Evolutionary conservation across 2,113 vertebrate genomes (phyloP), one percentile per base, ranked within the genome.

Genomic region (Saccopteryx leptura): DNA sequence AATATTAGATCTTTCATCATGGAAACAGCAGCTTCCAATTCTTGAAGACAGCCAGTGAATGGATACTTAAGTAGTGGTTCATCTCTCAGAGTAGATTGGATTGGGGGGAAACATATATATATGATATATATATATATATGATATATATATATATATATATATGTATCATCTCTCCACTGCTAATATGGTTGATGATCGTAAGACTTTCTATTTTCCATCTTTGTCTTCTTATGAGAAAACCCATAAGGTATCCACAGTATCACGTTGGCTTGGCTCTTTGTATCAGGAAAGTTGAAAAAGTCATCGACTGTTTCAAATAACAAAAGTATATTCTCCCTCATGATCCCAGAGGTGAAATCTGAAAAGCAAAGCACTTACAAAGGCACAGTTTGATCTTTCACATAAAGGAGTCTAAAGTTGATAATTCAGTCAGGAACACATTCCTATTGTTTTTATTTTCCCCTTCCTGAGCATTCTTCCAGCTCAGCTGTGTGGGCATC

Each of bases 1-100:
- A 96, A 97, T 96, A 97, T 97, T 92, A 93, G 84, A 78, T 92
- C 71, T 92, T 97, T 90, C 88, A 96, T 97, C 81, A 85, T 66
- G 78, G 78, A 88, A 91, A 78, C 11, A 94, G 68, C 66, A 79
- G 81, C 69, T 97, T 94, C 82, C 81, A 90, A 15, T 94, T 97
- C 78, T 82, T 92, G 26, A 93, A 95, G 91, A 93, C 68, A 96
- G 54, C 13, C 88, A 96, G 61, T 71, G 84, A 81, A 78, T 84
- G 75, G 76, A 84, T 78, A 89, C 93, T 94, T 81, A 95, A 97
- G 60, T 58, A 93, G 90, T 80, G 9, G 71, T 61, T 96, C 71
- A 58, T 90, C 69, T 91, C 21, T 96, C 81, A 96, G 63, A 23
- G 82, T 75, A 90, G 90, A 92, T 63, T 90, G 52, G 90, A 84